Evolutionary conservation across 2,888 invertebrate species (phyloP), one percentile per base, ranked within the genome.

Genomic region (Mylabris sibirica): DNA sequence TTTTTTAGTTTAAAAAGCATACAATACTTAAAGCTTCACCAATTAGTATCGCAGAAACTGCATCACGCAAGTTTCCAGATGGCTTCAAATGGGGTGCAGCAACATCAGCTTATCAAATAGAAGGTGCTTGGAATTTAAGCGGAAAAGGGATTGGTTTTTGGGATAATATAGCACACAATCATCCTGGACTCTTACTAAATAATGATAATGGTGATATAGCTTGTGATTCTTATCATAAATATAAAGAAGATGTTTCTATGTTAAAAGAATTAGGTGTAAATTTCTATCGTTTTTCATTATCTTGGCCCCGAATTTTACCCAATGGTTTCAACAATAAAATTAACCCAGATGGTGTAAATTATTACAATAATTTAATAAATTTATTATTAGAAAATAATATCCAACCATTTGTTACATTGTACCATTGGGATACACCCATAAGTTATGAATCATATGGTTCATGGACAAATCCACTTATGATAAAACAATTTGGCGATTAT

Each of bases 291-390:
- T 67, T 70, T 57, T 65, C 69, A 3, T 67, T 74, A 59, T 72
- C 91, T 68, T 92, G 92, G 92, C 81, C 91, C 0, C 85, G 92
- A 76, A 86, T 92, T 24, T 81, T 92, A 60, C 91, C 91, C 0
- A 86, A 84, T 64, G 91, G 77, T 11, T 86, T 88, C 65, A 86
- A 88, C 64, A 89, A 90, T 77, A 79, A 87, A 22, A 85, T 93
- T n/a, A 95, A 92, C 79, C 84, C 87, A 44, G 86, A 87, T 2
- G 95, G 93, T 20, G 87, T 95, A 12, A 84, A 89, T 60, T 91
- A 91, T 83, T 92, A 92, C 84, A 87, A 86, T 61, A 84, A 87
- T 60, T 80, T 93, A n/a, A 85, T 92, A 14, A 82, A 88, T 60
- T 88, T 87, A 75, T 83, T 92, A 3, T 72, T 84, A 0, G 71